Evolutionary conservation across 2,113 vertebrate species (phyloP), one percentile per base, ranked within the genome.

Genomic region (Chaenocephalus aceratus): DNA sequence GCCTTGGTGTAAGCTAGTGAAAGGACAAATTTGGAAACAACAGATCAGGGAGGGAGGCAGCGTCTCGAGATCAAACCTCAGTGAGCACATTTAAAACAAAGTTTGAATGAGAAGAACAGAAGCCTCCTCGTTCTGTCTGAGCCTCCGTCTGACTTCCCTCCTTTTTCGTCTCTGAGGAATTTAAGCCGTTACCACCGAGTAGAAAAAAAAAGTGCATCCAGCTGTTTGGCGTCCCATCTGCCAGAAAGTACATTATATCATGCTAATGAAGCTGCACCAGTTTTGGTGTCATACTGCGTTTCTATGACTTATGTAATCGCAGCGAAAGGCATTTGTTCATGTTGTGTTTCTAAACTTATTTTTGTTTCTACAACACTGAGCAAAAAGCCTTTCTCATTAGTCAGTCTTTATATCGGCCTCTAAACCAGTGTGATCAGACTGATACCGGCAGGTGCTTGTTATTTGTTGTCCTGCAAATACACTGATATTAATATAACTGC

Each of bases 1-100:
- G 92, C 87, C 88, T 91, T 92, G 88, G 78, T 89, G 82, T 79
- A 86, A 83, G 83, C 88, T 91, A 91, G 90, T 91, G 80, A 90
- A 86, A 85, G 75, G 88, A 93, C 90, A 88, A 77, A 94, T 92
- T 91, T 93, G 89, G 88, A 91, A 90, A 83, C 88, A 83, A 80
- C 86, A 79, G 83, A 86, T 92, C 83, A 80, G 91, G 88, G 88
- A 87, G 80, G 72, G 73, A 89, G 70, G 87, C 83, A 60, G 66
- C 58, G 34, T 64, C 69, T 88, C 48, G 60, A 83, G 79, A 53
- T 3, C 30, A 56, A 71, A 86, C 77, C 86, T 80, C 79, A 68
- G 44, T 0, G 48, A 65, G 53, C 67, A 77, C 51, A 48, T 73
- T 88, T 82, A 21, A 70, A 66, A 41, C 67, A 72, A 11, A 36